Percentiles rank a stretch among this genome's conserved stretches.
These are phyloP conservation scores for Tragelaphus eurycerus DNA, from an alignment of 2,797 vertebrate genomes.

Conservation along the genomic window DNA sequence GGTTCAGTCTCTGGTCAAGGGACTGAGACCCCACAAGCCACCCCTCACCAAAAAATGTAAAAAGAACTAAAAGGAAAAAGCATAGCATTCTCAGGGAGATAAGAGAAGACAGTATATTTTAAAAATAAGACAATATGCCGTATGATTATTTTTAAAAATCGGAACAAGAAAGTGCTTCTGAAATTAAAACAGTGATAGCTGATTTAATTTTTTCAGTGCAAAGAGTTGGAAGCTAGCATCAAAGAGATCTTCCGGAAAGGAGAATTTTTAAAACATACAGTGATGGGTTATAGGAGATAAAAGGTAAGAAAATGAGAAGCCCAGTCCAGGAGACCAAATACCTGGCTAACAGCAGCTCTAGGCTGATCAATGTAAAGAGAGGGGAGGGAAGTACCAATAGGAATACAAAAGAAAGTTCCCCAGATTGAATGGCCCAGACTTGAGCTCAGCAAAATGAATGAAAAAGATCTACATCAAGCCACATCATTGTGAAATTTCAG, in stretches of 20 bases:
- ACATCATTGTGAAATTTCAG: not conserved
- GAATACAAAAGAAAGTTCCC: not conserved
- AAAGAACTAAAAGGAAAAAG: not conserved
- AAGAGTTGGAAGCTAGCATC: constrained; percentile 32
- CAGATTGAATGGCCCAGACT: not conserved
- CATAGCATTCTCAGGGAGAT: not conserved
- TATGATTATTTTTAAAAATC: not conserved
- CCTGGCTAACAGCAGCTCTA: not conserved
- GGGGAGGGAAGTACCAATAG: not conserved
- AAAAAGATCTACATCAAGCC: not conserved
- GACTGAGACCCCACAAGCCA: not conserved
- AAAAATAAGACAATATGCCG: constrained; percentile 1
- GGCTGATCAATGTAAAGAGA: not conserved
- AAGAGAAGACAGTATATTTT: not conserved
- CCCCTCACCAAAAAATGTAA: not conserved
- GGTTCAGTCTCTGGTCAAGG: not conserved
- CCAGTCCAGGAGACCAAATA: not conserved
- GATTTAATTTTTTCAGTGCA: constrained; percentile 5
- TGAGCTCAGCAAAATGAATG: not conserved
- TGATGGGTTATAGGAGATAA: not conserved
- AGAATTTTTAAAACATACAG: not conserved
- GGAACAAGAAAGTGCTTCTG: constrained; percentile 23
- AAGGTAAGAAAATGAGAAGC: not conserved
- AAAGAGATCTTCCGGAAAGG: not conserved
- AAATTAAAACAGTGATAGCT: constrained; percentile 39